Base-by-base conservation (phyloP, 2,797 vertebrate genomes). In the Hozukius guyotensis region DNA sequence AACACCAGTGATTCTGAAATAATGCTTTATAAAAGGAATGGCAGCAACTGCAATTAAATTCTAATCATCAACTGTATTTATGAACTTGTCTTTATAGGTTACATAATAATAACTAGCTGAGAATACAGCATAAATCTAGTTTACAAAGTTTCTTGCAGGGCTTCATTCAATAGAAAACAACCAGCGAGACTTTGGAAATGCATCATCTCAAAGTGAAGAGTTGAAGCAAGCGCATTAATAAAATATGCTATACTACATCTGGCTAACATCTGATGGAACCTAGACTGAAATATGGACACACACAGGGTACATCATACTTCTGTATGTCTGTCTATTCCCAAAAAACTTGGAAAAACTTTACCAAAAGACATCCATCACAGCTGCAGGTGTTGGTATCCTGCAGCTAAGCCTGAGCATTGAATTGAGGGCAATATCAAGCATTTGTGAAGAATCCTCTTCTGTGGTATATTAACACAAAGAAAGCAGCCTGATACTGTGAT, bases 401-500 rank as follows among this genome's bases (percentile, higher is more conserved):
- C 38, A 69, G 49, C 20, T 53, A 10, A 46, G 22, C 12, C 31
- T 24, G 42, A 31, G 7, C 5, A 8, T 20, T 77, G 49, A 22
- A 66, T n/a, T 74, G 7, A 59, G 24, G 24, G 32, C 16, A 66
- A 42, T 42, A 61, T 42, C 14, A 36, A 61, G 2, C 4, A n/a
- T 20, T 81, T 32, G 61, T 34, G 6, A 69, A 57, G 22, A 18
- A n/a, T 67, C 53, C 13, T 75, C 63, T 12, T 24, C 22, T 66
- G 46, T 59, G 20, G 31, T 56, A n/a, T 61, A 27, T 74, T 5
- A 70, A 70, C 38, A 73, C 71, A 76, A 78, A 72, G 27, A 66
- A 80, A 77, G 31, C 42, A 6, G 29, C 24, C 53, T 31, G 69
- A 75, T 36, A 24, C 62, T 70, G 77, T 78, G 82, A 90, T 87